Percentiles rank a stretch among this genome's conserved stretches.
phyloP scores from a whole-genome alignment of 2,797 vertebrate species.

The Lateolabrax maculatus region DNA sequence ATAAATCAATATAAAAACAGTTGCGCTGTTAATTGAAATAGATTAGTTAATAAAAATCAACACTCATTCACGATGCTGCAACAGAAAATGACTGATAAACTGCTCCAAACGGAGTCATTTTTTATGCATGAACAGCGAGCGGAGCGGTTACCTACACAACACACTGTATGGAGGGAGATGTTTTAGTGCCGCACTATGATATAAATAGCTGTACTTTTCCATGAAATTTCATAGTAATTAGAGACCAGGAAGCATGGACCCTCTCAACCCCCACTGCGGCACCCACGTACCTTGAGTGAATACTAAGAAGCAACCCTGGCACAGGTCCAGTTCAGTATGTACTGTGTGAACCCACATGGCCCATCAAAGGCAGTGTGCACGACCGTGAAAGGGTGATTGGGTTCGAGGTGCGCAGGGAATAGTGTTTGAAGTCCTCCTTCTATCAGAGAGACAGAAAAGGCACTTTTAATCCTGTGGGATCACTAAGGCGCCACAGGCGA shows the following conservation, averaged over 20 bases:
- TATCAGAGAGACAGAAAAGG: slow-evolving; percentile 83
- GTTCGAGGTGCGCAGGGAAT: slow-evolving; percentile 81
- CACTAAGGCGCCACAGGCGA: slow-evolving; percentile 83
- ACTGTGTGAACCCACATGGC: slow-evolving; percentile 82
- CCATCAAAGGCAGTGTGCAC: slow-evolving; percentile 81
- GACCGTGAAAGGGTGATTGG: slow-evolving; percentile 80
- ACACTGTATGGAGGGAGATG: slow-evolving; percentile 60
- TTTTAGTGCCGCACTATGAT: slow-evolving; percentile 77
- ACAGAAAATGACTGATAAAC: slow-evolving; percentile 40
- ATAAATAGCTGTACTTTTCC: slow-evolving; percentile 83
- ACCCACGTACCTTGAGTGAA: slow-evolving; percentile 84
- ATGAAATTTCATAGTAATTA: slow-evolving; percentile 85
- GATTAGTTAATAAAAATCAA: slow-evolving; percentile 19
- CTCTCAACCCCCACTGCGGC: slow-evolving; percentile 83
- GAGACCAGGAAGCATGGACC: slow-evolving; percentile 81
- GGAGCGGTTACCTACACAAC: slow-evolving; percentile 57
- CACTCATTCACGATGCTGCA: slow-evolving; percentile 22
- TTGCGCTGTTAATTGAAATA: slow-evolving; percentile 18
- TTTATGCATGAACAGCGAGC: slow-evolving; percentile 36
- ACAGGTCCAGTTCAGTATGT: slow-evolving; percentile 83
- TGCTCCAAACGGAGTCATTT: slow-evolving; percentile 39
- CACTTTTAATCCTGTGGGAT: slow-evolving; percentile 84
- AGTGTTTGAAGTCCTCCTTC: slow-evolving; percentile 85
- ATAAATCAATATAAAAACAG: slow-evolving; percentile 29
- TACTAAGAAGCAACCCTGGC: slow-evolving; percentile 84